These are phyloP conservation scores for Mimumesa dahlbomi DNA, from an alignment of 2,888 invertebrate genomes.

Conservation along the genomic window DNA sequence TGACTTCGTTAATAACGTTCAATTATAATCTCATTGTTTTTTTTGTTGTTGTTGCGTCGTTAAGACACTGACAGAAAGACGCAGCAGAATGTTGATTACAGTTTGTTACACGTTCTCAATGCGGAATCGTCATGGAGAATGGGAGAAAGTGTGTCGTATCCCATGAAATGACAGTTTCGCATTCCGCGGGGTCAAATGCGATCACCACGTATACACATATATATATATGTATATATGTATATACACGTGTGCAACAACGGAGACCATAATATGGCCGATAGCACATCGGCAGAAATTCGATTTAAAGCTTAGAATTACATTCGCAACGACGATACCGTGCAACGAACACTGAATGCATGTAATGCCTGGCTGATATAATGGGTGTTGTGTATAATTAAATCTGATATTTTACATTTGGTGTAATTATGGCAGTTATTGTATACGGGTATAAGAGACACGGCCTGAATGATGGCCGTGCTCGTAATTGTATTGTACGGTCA, in stretches of 20 bases:
- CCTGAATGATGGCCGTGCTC: background rate
- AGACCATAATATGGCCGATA: background rate
- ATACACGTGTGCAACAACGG: too few species aligned
- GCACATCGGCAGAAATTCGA: constrained; percentile 7
- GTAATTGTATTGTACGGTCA: background rate
- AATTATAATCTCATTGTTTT: background rate
- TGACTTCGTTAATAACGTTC: background rate
- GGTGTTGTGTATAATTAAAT: constrained; percentile 7
- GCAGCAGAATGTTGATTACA: too few species aligned
- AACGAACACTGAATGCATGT: constrained; percentile 1
- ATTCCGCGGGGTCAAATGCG: background rate
- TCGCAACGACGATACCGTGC: background rate
- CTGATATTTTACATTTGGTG: background rate
- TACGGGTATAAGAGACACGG: background rate
- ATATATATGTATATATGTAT: too few species aligned
- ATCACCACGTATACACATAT: too few species aligned
- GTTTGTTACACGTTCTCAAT: background rate
- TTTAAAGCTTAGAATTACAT: constrained; percentile 5
- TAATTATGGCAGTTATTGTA: constrained; percentile 23
- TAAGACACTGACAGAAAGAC: background rate
- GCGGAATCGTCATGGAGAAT: background rate
- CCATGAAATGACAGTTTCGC: constrained; percentile 8
- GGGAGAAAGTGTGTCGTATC: background rate
- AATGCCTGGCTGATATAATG: background rate
- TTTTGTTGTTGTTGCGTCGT: background rate